A percentile compares a stretch with the other conserved stretches of the same genome.
Evolutionary conservation across 2,888 invertebrate genomes (phyloP).

Genomic region (Spilosoma lubricipeda): DNA sequence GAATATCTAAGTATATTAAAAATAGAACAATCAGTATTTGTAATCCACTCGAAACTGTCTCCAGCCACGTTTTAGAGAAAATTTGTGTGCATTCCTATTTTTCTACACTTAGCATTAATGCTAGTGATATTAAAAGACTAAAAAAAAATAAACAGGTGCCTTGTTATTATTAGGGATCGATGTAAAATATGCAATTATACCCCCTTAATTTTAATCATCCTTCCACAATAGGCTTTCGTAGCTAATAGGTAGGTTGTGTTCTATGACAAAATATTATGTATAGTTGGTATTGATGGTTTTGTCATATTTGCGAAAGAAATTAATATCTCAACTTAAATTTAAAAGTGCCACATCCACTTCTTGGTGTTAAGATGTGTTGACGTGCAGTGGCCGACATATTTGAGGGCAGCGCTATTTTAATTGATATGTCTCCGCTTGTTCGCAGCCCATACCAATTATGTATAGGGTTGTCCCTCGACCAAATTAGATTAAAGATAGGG

Average conservation of each 20-base stretch:
- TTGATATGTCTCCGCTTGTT: conserved; percentile 76
- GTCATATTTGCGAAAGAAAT: too few species aligned
- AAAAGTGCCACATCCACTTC: conserved; percentile 41
- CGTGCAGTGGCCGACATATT: conserved; percentile 56
- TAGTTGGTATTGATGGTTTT: too few species aligned
- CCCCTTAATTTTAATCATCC: background rate
- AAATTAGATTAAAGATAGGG: conserved; percentile 10
- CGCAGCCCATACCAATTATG: conserved; percentile 66
- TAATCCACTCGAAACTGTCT: background rate
- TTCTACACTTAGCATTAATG: too few species aligned
- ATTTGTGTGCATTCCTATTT: too few species aligned
- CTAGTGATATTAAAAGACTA: too few species aligned
- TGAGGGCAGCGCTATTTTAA: conserved; percentile 74
- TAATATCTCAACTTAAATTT: background rate
- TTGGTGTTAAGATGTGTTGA: conserved; percentile 17
- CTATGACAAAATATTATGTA: too few species aligned
- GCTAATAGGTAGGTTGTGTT: too few species aligned
- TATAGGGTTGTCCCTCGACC: conserved; percentile 36
- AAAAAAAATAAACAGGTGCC: too few species aligned
- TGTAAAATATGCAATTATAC: background rate
- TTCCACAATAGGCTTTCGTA: background rate
- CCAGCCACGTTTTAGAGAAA: background rate
- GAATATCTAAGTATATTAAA: background rate
- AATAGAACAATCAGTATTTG: background rate
- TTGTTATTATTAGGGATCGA: too few species aligned